phyloP scores from a whole-genome alignment of 2,888 invertebrate species.

The Drepana falcataria region DNA sequence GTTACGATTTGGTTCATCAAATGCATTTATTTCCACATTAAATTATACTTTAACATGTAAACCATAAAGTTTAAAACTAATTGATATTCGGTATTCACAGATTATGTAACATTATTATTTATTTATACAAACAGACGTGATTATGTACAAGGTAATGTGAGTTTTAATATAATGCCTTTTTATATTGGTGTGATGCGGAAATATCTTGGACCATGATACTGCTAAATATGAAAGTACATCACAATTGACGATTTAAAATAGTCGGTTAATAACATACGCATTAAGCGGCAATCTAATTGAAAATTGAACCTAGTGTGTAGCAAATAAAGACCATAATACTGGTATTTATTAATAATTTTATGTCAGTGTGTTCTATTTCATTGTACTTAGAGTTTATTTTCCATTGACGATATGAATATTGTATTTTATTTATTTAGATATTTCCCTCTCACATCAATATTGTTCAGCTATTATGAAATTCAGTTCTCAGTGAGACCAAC shows the following conservation, averaged over 20 bases:
- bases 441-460: background rate
- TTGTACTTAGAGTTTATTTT: background rate
- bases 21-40: constrained; percentile 37
- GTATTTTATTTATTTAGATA: background rate
- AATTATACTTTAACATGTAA: constrained; percentile 25
- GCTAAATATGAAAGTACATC: too few relatives aligned
- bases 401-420: background rate
- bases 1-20: constrained; percentile 40
- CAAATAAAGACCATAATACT: background rate
- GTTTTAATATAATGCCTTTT: background rate
- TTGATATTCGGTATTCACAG: constrained; percentile 41
- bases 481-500: constrained; percentile 17
- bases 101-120: constrained; percentile 14
- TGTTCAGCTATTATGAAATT: constrained; percentile 1
- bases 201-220: constrained; percentile 23
- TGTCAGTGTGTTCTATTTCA: background rate
- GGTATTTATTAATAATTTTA: background rate
- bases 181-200: constrained; percentile 14
- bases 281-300: background rate
- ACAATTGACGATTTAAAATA: too few relatives aligned
- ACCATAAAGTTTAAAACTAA: constrained; percentile 19
- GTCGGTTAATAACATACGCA: too few relatives aligned
- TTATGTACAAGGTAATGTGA: background rate
- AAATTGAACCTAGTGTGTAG: background rate
- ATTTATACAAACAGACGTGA: constrained; percentile 16